These are phyloP conservation scores for Macaria notata DNA, from an alignment of 2,888 invertebrate species.

Conservation along the genomic window DNA sequence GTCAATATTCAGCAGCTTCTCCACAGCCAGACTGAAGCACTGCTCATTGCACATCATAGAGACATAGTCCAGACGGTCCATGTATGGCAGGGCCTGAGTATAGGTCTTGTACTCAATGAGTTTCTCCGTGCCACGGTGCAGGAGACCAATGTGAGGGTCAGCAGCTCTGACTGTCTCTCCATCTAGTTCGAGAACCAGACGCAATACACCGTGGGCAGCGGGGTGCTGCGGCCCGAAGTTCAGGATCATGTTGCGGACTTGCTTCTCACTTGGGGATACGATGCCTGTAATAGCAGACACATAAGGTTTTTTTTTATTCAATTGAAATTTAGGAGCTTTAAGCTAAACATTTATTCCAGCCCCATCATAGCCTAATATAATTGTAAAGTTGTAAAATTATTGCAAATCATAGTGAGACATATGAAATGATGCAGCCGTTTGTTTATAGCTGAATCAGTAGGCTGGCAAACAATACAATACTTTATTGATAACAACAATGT, in stretches of 20 bases:
- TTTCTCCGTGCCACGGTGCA: conserved; percentile 99
- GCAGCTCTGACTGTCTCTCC: conserved; percentile 94
- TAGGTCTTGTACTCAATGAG: conserved; percentile 99
- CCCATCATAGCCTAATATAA: too few species aligned
- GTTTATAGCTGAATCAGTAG: too few species aligned
- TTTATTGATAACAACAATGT: too few species aligned
- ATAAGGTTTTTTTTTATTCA: neutral
- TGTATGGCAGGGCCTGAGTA: conserved; percentile 98
- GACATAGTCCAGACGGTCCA: conserved; percentile 98
- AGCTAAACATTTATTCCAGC: too few species aligned
- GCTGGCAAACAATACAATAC: too few species aligned
- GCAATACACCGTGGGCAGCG: conserved; percentile 94
- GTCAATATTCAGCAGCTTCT: conserved; percentile 97
- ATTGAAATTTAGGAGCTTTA: too few species aligned
- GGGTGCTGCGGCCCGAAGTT: conserved; percentile 96
- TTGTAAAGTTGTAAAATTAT: too few species aligned
- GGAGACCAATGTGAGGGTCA: conserved; percentile 98
- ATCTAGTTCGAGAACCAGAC: conserved; percentile 90
- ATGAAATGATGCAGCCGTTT: too few species aligned
- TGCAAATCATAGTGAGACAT: too few species aligned
- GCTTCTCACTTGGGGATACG: conserved; percentile 86
- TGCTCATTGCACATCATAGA: conserved; percentile 99
- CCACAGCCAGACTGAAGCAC: conserved; percentile 96
- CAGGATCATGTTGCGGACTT: conserved; percentile 90
- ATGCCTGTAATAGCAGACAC: conserved; percentile 56